Base-by-base conservation (phyloP, 2,113 vertebrate species). In the Sterrhoptilus dennistouni region DNA sequence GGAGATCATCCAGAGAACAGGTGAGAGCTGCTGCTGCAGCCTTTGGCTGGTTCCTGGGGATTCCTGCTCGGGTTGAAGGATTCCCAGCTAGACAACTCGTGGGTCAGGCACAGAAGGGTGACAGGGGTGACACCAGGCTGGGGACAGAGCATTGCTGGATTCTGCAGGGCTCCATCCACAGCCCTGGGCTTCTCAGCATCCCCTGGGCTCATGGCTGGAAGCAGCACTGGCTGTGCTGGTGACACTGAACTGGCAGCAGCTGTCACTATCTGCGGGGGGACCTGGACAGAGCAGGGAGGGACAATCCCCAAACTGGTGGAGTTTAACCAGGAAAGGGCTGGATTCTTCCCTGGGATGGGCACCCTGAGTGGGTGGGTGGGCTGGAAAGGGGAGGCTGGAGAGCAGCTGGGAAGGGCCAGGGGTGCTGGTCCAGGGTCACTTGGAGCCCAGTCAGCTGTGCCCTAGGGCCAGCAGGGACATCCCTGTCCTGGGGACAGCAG, bases 1-100 rank as follows among this genome's bases (percentile, higher is more conserved):
- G 99, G 99, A 99, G 95, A 99, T 99, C 79, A 99, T 99, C 72
- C 98, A 99, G 93, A 98, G 99, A 33, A 99, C 99, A 63, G 99
- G 99, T 99, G 80, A 71, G 97, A 20, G 40, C 83, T 17, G 35
- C 12, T 38, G 20, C 42, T 21, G 35, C 24, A 5, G 12, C 14
- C 0, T 23, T 24, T n/a, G 44, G 15, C 8, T 29, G 22, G 6
- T 35, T 6, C 17, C 68, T 9, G 21, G 0, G 17, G 21, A 10
- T 31, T 64, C 38, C 40, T n/a, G 75, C 59, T 49, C 7, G 11
- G 24, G 4, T 5, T 16, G 14, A 14, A 16, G 61, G 35, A 2
- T 24, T 42, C 68, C 12, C 33, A 12, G 61, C 61, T 36, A 49
- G 40, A 28, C 19, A 15, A 2, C 14, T 61, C 28, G 0, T 8